Evolutionary conservation across 2,888 invertebrate species (phyloP), one percentile per base, ranked within the genome.

Genomic region (Dorcus parallelipipedus): DNA sequence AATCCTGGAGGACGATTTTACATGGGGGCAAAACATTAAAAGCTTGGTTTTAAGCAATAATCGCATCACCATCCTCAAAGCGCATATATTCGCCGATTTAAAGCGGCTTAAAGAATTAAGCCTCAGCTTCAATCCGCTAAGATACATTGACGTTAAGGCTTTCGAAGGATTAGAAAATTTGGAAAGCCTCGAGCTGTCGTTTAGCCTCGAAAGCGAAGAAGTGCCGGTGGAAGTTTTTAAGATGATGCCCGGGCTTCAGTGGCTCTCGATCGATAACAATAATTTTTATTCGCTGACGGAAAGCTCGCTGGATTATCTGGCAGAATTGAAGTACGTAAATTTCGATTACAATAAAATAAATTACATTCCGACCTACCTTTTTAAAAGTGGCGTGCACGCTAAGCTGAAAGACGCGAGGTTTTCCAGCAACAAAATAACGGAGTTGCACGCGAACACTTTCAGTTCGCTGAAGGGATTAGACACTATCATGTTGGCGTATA

Each of bases 101-200:
- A 86, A 86, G 64, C 86, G 89, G 66, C 83, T 97, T 66, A 89
- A 90, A 71, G 95, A 95, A 78, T 85, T 97, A 64, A 93, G 92
- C 79, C 80, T 97, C 65, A 95, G 95, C 74, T 94, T 95, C 78
- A 97, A 97, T 78, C 89, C 91, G 71, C 84, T 97, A 63, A 86
- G 88, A 68, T 88, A 89, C 71, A 85, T 96, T 66, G 90, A 93
- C 73, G 85, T 87, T 26, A 86, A 90, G 72, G 89, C 93, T 14
- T 93, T 95, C 74, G 83, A 84, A 58, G 90, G 91, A 69, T 82
- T 94, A 59, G 87, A 89, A 39, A 84, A 85, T 53, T 79, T 95
- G 52, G 90, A 91, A 76, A 90, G 90, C 61, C 79, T 95, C 41
- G 95, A 95, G 76, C 83, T 94, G 53, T 93, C 94, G 62, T 93